phyloP scores from a whole-genome alignment of 2,797 vertebrate species.

The Sparidentex hasta region DNA sequence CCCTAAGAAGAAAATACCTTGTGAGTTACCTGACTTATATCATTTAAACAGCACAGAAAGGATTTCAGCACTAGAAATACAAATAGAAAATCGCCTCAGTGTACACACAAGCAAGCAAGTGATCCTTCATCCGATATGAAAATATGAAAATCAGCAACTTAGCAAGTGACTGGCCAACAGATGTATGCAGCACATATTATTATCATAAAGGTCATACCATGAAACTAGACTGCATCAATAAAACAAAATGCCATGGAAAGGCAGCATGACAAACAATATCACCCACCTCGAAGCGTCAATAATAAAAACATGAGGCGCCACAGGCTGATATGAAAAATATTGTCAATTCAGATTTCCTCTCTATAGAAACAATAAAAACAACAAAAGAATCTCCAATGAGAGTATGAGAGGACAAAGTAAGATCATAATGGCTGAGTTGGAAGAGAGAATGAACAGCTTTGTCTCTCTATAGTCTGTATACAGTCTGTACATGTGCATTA shows the following conservation, averaged over 20 bases:
- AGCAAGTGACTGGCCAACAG: slow-evolving; percentile 31
- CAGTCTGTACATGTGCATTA: not conserved
- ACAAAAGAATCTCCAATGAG: slow-evolving; percentile 4
- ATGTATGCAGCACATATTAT: slow-evolving; percentile 44
- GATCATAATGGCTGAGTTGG: too few species aligned
- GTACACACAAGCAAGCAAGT: not conserved
- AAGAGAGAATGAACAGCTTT: too few species aligned
- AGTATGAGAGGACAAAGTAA: not conserved
- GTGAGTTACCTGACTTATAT: not conserved
- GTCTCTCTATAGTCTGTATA: not conserved
- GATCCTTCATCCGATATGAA: slow-evolving; percentile 22
- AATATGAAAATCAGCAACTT: slow-evolving; percentile 36
- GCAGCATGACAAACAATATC: slow-evolving; percentile 44
- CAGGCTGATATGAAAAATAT: slow-evolving; percentile 37
- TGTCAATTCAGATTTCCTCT: slow-evolving; percentile 28
- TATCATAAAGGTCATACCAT: slow-evolving; percentile 62
- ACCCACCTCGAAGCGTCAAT: slow-evolving; percentile 28
- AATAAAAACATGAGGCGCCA: slow-evolving; percentile 22
- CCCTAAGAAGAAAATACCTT: not conserved
- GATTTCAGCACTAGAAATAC: not conserved
- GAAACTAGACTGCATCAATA: slow-evolving; percentile 63
- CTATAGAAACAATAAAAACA: slow-evolving; percentile 37
- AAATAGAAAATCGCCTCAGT: not conserved
- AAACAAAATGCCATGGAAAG: slow-evolving; percentile 61
- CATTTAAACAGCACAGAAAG: not conserved